Evolutionary conservation across 2,797 vertebrate genomes (phyloP).

Genomic region (Brachyalestes nurse): DNA sequence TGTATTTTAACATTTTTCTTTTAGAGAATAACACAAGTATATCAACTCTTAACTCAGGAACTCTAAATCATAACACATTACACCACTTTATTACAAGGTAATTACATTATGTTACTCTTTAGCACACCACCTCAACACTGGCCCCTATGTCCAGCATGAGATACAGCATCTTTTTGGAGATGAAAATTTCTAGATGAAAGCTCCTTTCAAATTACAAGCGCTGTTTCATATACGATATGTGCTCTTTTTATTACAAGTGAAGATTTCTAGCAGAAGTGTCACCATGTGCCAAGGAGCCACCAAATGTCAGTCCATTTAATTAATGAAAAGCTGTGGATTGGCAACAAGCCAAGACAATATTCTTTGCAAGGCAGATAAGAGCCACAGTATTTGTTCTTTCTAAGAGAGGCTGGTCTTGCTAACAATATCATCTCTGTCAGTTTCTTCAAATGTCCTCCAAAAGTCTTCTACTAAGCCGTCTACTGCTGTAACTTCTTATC

Average conservation of each 20-base stretch:
- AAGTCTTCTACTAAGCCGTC: too few species aligned
- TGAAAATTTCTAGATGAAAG: too few species aligned
- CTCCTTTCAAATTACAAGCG: background rate
- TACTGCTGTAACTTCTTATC: too few species aligned
- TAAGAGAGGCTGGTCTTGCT: constrained; percentile 18
- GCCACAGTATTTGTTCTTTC: background rate
- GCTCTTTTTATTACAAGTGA: constrained; percentile 49
- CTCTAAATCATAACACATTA: too few species aligned
- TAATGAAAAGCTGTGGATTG: constrained; percentile 25
- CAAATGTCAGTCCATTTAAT: constrained; percentile 23
- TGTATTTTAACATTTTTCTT: too few species aligned
- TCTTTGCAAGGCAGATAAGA: constrained; percentile 28
- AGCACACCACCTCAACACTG: too few species aligned
- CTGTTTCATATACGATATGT: constrained; percentile 15
- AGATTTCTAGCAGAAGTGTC: constrained; percentile 48
- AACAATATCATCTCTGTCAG: background rate
- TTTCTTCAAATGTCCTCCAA: background rate
- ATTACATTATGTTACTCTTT: too few species aligned
- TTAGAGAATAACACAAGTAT: too few species aligned
- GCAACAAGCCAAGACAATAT: constrained; percentile 30
- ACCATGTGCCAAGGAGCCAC: background rate
- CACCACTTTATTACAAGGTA: too few species aligned
- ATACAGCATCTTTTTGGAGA: too few species aligned
- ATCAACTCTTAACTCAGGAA: too few species aligned
- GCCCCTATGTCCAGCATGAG: too few species aligned